Evolutionary conservation across 1,140 invertebrate species (phyloP).

Genomic region (Tribolium castaneum): DNA sequence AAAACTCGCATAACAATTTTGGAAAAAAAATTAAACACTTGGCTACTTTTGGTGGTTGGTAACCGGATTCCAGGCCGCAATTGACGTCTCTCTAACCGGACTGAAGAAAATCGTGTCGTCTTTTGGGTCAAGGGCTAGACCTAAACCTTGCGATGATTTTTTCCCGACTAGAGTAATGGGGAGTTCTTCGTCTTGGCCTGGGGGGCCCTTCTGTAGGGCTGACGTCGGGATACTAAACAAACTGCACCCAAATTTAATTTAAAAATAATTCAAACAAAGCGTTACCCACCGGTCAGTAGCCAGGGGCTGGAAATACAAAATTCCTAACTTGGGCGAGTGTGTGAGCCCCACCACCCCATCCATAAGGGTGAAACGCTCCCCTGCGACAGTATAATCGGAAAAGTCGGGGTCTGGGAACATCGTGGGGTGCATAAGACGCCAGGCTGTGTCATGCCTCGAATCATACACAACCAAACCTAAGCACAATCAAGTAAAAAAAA

Average conservation of each 20-base stretch:
- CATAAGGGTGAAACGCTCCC: constrained; percentile 77
- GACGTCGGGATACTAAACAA: constrained; percentile 81
- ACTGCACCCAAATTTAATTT: constrained; percentile 61
- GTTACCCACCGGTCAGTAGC: constrained; percentile 77
- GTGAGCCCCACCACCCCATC: constrained; percentile 84
- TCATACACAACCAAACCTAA: constrained; percentile 80
- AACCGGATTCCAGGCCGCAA: constrained; percentile 80
- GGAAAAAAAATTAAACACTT: not conserved
- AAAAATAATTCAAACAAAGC: not conserved
- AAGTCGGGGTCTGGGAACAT: constrained; percentile 86
- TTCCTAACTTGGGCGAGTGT: constrained; percentile 73
- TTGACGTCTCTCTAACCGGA: constrained; percentile 80
- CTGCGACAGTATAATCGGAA: constrained; percentile 73
- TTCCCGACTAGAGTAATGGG: constrained; percentile 80
- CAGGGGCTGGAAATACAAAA: constrained; percentile 83
- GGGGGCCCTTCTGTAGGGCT: constrained; percentile 76
- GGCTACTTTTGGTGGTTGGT: constrained; percentile 73
- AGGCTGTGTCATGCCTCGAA: constrained; percentile 75
- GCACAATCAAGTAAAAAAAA: too few relatives aligned
- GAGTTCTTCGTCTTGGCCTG: constrained; percentile 74
- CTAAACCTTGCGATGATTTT: constrained; percentile 85
- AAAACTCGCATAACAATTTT: constrained; percentile 50
- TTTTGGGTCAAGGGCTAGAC: constrained; percentile 73
- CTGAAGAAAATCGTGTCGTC: constrained; percentile 80
- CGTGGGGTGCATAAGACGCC: constrained; percentile 79